A percentile compares a stretch with the other conserved stretches of the same genome.
Conservation (phyloP, 2,113 vertebrate genomes). For the Nymphicus hollandicus region DNA sequence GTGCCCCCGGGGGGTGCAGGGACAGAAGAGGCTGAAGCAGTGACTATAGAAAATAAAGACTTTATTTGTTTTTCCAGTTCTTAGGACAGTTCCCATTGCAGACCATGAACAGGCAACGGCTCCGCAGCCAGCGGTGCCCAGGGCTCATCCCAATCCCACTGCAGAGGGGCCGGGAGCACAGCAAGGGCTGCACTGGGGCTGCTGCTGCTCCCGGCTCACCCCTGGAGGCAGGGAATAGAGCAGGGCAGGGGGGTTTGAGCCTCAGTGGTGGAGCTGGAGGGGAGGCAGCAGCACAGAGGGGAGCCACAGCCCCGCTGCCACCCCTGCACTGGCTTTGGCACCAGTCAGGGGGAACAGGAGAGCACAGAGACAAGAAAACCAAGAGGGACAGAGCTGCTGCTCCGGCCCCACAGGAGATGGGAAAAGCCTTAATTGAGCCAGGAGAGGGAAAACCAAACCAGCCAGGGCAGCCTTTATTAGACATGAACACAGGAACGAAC, state of each 20-base stretch:
- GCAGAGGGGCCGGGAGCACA: background rate
- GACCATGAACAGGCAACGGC: constrained; percentile 41
- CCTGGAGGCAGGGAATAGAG: background rate
- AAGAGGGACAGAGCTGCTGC: background rate
- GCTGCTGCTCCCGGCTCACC: background rate
- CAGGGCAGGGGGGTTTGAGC: background rate
- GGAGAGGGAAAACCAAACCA: constrained; percentile 25
- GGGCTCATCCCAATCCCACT: background rate
- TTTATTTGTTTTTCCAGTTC: constrained; percentile 77
- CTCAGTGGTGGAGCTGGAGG: background rate
- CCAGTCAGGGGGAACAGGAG: background rate
- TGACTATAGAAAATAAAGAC: constrained; percentile 78
- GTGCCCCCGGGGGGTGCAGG: background rate
- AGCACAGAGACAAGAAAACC: background rate
- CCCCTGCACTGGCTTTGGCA: background rate
- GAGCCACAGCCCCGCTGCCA: background rate
- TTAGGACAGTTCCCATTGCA: constrained; percentile 72
- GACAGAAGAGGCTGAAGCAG: constrained; percentile 27
- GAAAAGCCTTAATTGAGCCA: constrained; percentile 11
- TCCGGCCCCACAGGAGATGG: background rate
- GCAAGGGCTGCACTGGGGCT: background rate
- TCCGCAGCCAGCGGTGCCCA: constrained; percentile 29
- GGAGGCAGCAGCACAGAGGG: background rate
- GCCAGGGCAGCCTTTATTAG: constrained; percentile 43
- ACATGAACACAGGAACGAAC: constrained; percentile 39